Conservation (phyloP, 2,113 vertebrate species). For the Albula goreensis region DNA sequence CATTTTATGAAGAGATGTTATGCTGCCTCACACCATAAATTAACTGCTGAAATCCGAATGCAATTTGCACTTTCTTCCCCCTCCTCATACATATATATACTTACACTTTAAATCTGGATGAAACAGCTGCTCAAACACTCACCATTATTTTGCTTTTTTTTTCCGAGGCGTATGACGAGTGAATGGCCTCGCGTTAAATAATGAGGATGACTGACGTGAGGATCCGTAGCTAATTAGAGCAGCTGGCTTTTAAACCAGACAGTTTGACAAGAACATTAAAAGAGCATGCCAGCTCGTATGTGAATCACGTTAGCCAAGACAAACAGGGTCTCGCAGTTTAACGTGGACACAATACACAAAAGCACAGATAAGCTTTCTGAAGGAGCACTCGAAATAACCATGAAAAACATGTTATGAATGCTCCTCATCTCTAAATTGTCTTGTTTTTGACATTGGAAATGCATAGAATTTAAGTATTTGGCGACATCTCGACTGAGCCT, state of each 20-base stretch:
- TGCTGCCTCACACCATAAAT: not conserved
- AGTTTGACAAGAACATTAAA: conserved; percentile 66
- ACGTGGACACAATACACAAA: not conserved
- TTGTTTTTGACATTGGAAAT: too few relatives aligned
- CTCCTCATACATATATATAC: not conserved
- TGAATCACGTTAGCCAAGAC: conserved; percentile 51
- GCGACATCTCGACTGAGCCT: too few relatives aligned
- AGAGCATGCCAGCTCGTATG: conserved; percentile 48
- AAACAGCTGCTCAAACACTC: conserved; percentile 60
- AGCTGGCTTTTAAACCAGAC: conserved; percentile 65
- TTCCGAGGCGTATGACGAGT: conserved; percentile 46
- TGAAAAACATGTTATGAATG: not conserved
- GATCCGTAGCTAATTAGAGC: conserved; percentile 77
- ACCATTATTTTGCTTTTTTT: conserved; percentile 34
- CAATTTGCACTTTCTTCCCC: not conserved
- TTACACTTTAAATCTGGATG: conserved; percentile 11
- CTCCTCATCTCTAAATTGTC: too few relatives aligned
- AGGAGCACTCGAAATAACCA: not conserved
- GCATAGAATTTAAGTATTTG: too few relatives aligned
- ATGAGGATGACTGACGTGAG: conserved; percentile 52
- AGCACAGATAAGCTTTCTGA: not conserved
- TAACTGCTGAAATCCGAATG: not conserved
- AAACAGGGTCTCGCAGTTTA: not conserved
- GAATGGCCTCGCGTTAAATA: conserved; percentile 62
- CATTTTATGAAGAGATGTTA: too few relatives aligned